Evolutionary conservation across 2,888 invertebrate genomes (phyloP).

Genomic region (Lasioglossum pauxillum): DNA sequence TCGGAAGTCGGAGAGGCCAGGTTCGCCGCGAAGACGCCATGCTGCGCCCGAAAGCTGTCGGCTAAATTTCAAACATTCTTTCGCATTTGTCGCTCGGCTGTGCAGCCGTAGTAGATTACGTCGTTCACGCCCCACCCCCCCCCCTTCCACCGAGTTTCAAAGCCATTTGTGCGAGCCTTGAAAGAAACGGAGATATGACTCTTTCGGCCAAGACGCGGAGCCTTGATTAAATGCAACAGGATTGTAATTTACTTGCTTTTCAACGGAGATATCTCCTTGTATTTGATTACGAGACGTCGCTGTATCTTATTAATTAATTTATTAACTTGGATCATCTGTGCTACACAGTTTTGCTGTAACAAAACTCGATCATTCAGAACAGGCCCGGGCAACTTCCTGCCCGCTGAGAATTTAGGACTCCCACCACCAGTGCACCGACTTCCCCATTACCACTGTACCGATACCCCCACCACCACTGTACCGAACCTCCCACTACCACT

Average conservation of each 20-base stretch:
- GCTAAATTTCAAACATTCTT: slow-evolving; percentile 19
- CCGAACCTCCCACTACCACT: no score
- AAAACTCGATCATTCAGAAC: no score
- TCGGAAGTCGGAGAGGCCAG: slow-evolving; percentile 13
- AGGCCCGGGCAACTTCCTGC: no score
- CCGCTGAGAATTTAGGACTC: no score
- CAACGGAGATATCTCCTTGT: background rate
- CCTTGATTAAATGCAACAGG: background rate
- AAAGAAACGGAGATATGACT: slow-evolving; percentile 4
- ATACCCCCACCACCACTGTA: no score
- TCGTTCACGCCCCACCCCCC: background rate
- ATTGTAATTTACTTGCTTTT: background rate
- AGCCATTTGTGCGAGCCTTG: background rate
- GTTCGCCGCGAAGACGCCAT: slow-evolving; percentile 36
- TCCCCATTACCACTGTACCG: no score
- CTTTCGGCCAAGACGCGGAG: background rate
- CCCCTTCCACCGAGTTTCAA: background rate
- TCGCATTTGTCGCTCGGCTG: slow-evolving; percentile 13
- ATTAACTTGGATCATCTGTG: background rate
- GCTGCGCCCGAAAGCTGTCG: slow-evolving; percentile 36
- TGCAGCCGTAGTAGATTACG: background rate
- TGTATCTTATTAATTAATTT: background rate
- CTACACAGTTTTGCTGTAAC: no score
- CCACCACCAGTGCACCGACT: no score
- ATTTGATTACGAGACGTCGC: background rate